phyloP scores from a whole-genome alignment of 2,113 vertebrate species.

The Amphiprion percula region DNA sequence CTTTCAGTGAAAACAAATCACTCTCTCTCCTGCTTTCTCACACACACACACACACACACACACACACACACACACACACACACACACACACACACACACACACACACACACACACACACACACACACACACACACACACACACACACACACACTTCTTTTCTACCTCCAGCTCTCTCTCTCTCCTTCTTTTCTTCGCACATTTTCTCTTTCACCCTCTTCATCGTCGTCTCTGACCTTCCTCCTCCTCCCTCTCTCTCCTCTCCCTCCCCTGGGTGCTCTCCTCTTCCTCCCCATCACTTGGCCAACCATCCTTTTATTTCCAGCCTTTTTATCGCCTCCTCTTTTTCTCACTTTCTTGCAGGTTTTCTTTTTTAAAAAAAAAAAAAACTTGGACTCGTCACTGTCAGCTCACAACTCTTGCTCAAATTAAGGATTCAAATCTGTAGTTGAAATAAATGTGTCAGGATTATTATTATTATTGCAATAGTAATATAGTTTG shows the following conservation, averaged over 20 bases:
- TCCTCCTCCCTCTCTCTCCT: constrained; percentile 45
- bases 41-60: constrained; percentile 23
- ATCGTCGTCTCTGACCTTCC: constrained; percentile 67
- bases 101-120: constrained; percentile 23
- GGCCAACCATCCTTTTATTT: constrained; percentile 51
- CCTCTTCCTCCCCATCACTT: constrained; percentile 70
- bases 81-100: constrained; percentile 8
- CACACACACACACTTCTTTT: constrained; percentile 51
- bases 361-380: neutral
- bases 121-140: constrained; percentile 42
- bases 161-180: constrained; percentile 49
- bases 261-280: constrained; percentile 70
- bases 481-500: too few relatives aligned
- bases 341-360: constrained; percentile 35
- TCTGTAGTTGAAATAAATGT: too few relatives aligned
- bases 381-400: neutral
- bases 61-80: constrained; percentile 42
- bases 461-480: too few relatives aligned
- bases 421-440: too few relatives aligned
- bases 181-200: constrained; percentile 19
- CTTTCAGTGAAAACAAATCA: constrained; percentile 99
- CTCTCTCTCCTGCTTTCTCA: constrained; percentile 71
- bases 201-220: constrained; percentile 43
- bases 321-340: constrained; percentile 26
- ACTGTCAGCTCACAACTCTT: too few relatives aligned